Evolutionary conservation across 1,140 invertebrate species (phyloP).

Genomic region (Drosophila elegans): DNA sequence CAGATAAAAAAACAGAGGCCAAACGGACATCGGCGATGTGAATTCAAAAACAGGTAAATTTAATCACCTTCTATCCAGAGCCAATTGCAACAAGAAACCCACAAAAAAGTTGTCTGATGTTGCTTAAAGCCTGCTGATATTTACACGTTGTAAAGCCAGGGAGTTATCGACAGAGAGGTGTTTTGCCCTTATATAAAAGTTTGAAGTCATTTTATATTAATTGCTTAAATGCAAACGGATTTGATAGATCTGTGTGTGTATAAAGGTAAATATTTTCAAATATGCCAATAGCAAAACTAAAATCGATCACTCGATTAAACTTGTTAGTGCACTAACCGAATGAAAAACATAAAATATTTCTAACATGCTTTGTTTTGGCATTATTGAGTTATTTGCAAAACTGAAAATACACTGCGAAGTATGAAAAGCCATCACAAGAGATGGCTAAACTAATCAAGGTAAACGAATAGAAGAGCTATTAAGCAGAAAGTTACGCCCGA

Average conservation of each 20-base stretch:
- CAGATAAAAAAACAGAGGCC: constrained; percentile 10
- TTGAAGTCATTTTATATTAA: neutral
- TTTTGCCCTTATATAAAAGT: too few species aligned
- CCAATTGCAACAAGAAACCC: too few species aligned
- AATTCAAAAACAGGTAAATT: constrained; percentile 19
- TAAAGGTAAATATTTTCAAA: too few species aligned
- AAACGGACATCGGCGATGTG: constrained; percentile 1
- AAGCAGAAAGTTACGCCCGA: constrained; percentile 19
- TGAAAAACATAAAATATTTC: neutral
- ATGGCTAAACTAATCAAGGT: constrained; percentile 50
- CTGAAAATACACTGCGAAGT: constrained; percentile 10
- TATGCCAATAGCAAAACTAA: neutral
- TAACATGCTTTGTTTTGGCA: neutral
- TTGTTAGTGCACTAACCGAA: neutral
- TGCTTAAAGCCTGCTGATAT: too few species aligned
- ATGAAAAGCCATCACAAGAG: constrained; percentile 12
- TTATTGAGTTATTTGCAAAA: constrained; percentile 11
- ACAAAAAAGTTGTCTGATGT: too few species aligned
- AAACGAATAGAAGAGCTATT: constrained; percentile 51
- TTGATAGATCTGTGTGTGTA: too few species aligned
- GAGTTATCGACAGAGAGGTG: too few species aligned
- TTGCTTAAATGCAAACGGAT: neutral
- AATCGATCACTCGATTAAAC: neutral
- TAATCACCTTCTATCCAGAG: constrained; percentile 6
- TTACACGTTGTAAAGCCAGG: too few species aligned